phyloP scores from a whole-genome alignment of 2,888 invertebrate genomes.

The Cordilura impudica region DNA sequence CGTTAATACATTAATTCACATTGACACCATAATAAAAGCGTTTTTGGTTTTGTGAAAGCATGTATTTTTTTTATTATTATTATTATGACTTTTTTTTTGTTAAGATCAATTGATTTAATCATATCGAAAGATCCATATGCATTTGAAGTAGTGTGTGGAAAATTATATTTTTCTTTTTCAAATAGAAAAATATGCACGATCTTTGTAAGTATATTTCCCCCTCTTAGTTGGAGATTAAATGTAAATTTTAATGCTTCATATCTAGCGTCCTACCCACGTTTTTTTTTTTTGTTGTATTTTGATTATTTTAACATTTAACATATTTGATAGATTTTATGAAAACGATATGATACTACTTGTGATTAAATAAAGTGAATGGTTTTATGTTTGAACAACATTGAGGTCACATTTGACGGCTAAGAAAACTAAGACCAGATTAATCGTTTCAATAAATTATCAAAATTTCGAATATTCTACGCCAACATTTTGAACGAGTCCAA shows the following conservation, averaged over 20 bases:
- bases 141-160: background rate
- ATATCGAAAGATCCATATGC: background rate
- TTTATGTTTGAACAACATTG: background rate
- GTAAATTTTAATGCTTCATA: conserved; percentile 1
- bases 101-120: conserved; percentile 6
- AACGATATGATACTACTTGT: conserved; percentile 27
- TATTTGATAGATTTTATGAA: conserved; percentile 39
- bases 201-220: background rate
- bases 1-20: conserved; percentile 31
- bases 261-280: conserved; percentile 29
- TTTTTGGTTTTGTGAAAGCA: conserved; percentile 10
- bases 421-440: too few species aligned
- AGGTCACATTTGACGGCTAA: background rate
- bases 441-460: too few species aligned
- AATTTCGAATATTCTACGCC: too few species aligned
- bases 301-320: conserved; percentile 45
- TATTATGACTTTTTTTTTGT: background rate
- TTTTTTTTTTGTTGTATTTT: background rate
- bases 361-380: conserved; percentile 8
- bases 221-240: background rate
- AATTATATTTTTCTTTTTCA: background rate
- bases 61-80: conserved; percentile 16
- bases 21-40: conserved; percentile 35
- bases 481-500: too few species aligned
- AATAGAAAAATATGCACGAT: background rate